phyloP scores from a whole-genome alignment of 2,113 vertebrate genomes.

The Tragulus kanchil region DNA sequence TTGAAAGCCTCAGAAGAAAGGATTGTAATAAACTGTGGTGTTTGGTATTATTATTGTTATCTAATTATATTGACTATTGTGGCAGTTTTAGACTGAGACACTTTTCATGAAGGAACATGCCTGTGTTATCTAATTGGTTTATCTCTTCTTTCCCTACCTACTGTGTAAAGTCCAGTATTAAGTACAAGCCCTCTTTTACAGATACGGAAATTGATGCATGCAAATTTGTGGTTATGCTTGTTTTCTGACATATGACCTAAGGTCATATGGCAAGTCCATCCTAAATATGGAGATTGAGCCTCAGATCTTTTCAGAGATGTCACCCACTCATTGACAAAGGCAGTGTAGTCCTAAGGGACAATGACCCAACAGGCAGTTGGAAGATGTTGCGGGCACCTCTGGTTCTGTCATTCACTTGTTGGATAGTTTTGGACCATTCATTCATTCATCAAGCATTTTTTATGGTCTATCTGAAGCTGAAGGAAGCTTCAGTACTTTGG shows the following conservation, averaged over 20 bases:
- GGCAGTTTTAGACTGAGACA: slow-evolving; percentile 52
- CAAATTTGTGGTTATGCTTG: background rate
- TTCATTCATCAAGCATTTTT: background rate
- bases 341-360: background rate
- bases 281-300: background rate
- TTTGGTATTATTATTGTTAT: slow-evolving; percentile 66
- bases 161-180: background rate
- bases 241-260: background rate
- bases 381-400: background rate
- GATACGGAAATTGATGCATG: background rate
- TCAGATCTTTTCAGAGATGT: background rate
- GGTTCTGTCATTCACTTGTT: background rate
- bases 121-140: background rate
- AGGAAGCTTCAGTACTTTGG: too few relatives aligned
- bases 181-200: background rate
- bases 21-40: slow-evolving; percentile 57
- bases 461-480: background rate
- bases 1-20: slow-evolving; percentile 73
- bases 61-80: slow-evolving; percentile 65
- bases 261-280: background rate
- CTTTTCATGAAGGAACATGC: slow-evolving; percentile 34
- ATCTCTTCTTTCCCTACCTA: background rate
- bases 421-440: background rate
- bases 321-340: background rate
- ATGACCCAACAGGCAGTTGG: background rate